Evolutionary conservation across 2,113 vertebrate species (phyloP).

Genomic region (Loxodonta africana): DNA sequence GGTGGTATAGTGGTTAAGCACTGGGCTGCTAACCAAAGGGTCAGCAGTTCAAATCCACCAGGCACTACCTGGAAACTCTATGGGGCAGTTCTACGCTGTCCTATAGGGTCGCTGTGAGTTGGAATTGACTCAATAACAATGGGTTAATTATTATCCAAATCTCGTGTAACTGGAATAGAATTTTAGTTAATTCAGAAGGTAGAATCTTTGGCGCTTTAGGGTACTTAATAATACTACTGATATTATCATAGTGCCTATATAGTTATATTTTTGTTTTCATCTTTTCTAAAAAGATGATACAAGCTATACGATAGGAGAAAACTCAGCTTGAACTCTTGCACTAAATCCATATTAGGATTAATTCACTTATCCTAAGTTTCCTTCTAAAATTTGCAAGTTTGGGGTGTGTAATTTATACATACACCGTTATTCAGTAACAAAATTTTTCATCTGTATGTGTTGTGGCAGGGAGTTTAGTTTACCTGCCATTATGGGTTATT

Average conservation of each 20-base stretch:
- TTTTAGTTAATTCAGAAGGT: not conserved
- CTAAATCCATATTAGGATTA: not conserved
- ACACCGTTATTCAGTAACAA: not conserved
- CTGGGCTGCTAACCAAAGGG: too few species aligned
- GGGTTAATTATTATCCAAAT: constrained; percentile 11
- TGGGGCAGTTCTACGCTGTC: too few species aligned
- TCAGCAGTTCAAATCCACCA: too few species aligned
- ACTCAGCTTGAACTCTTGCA: not conserved
- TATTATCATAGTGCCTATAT: not conserved
- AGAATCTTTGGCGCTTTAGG: not conserved
- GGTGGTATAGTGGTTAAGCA: too few species aligned
- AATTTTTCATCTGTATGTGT: not conserved
- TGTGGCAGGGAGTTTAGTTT: constrained; percentile 24
- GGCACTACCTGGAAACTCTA: too few species aligned
- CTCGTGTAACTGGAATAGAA: not conserved
- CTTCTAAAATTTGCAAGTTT: not conserved
- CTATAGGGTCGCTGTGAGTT: too few species aligned
- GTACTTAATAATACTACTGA: not conserved
- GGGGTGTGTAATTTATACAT: not conserved
- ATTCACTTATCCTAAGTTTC: not conserved
- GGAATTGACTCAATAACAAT: too few species aligned
- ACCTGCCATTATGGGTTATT: not conserved
- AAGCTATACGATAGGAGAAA: constrained; percentile 2
- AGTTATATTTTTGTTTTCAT: constrained; percentile 29
- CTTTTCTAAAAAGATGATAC: constrained; percentile 11